Percentiles rank a stretch among this genome's conserved stretches.
phyloP scores from a whole-genome alignment of 2,113 vertebrate species.

The Typhlomys cinereus region DNA sequence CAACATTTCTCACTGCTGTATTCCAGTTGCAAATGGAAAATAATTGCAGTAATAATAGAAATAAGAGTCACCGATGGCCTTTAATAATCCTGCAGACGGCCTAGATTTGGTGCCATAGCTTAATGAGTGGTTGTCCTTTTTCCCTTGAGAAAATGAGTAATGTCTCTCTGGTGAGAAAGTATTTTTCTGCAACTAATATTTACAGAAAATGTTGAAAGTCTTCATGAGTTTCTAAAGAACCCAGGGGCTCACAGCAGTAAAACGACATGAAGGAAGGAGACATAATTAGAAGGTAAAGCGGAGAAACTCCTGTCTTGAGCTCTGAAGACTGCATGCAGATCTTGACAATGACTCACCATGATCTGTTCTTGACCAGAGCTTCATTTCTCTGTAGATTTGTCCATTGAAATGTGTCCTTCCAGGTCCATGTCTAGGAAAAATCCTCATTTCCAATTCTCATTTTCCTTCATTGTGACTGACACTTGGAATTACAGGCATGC shows the following conservation, averaged over 20 bases:
- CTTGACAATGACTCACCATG: no score
- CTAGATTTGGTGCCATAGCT: slow-evolving; percentile 69
- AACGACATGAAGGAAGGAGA: neutral
- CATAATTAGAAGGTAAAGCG: slow-evolving; percentile 59
- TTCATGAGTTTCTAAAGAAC: slow-evolving; percentile 39
- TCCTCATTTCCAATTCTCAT: no score
- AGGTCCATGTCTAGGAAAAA: no score
- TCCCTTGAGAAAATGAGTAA: slow-evolving; percentile 69
- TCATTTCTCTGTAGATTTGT: neutral
- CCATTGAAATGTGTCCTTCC: no score
- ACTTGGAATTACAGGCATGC: no score
- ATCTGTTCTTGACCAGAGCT: no score
- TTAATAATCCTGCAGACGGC: slow-evolving; percentile 54
- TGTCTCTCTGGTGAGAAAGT: slow-evolving; percentile 63
- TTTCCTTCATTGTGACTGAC: no score
- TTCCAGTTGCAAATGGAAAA: slow-evolving; percentile 30
- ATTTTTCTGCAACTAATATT: slow-evolving; percentile 50
- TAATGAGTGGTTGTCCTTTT: slow-evolving; percentile 72
- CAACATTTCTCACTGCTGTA: neutral
- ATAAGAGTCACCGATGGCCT: neutral
- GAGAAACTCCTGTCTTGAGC: slow-evolving; percentile 10
- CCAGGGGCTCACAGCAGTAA: slow-evolving; percentile 20
- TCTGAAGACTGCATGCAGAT: neutral
- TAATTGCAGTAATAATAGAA: slow-evolving; percentile 71
- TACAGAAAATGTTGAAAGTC: slow-evolving; percentile 48